Evolutionary conservation across 2,113 vertebrate genomes (phyloP).

Genomic region (Grammomys surdaster): DNA sequence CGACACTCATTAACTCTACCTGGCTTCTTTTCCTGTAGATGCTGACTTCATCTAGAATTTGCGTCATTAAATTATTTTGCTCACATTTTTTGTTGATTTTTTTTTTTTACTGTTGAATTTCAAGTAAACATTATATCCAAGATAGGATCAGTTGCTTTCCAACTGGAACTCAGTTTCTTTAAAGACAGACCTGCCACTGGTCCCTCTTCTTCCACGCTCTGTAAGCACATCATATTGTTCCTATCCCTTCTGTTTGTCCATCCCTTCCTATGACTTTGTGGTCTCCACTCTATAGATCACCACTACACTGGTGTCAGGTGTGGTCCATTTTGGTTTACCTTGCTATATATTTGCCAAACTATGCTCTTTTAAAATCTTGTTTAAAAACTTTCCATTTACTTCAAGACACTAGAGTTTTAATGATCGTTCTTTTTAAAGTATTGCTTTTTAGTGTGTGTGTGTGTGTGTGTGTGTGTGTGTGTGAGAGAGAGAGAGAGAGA

Average conservation of each 20-base stretch:
- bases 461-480: too few species aligned
- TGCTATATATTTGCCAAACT: not conserved
- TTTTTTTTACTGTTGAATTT: not conserved
- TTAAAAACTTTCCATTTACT: not conserved
- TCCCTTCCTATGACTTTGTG: not conserved
- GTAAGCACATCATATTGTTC: not conserved
- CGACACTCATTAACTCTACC: not conserved
- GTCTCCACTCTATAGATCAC: not conserved
- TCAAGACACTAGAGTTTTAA: not conserved
- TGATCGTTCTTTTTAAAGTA: not conserved
- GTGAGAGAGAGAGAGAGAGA: too few species aligned
- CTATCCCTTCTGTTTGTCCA: not conserved
- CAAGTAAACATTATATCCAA: not conserved
- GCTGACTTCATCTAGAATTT: not conserved
- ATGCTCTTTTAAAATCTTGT: not conserved
- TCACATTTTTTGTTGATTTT: not conserved
- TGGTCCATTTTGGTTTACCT: not conserved
- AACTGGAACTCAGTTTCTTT: not conserved
- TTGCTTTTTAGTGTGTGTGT: not conserved
- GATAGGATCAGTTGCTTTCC: not conserved
- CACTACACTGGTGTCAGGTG: not conserved
- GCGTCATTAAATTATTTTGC: not conserved
- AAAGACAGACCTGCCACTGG: not conserved
- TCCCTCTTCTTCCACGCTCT: not conserved
- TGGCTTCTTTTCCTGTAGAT: not conserved